Percentiles rank a stretch among this genome's conserved stretches.
phyloP scores from a whole-genome alignment of 2,113 vertebrate species.

The Psammodynastes pulverulentus region DNA sequence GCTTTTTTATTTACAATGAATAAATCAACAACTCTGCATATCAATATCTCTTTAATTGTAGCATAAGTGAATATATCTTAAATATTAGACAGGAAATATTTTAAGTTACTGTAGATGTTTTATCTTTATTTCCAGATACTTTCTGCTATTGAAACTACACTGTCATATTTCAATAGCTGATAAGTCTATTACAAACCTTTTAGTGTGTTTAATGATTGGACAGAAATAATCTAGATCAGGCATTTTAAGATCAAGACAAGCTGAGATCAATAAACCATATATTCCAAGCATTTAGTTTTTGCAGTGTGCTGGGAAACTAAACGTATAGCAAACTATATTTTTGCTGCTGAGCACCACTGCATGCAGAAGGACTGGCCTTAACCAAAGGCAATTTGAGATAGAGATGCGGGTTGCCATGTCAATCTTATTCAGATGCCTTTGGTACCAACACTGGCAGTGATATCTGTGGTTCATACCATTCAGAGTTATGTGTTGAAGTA shows the following conservation, averaged over 20 bases:
- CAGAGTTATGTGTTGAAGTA: neutral
- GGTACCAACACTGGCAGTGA: neutral
- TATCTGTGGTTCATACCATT: no score
- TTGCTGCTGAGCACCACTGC: neutral
- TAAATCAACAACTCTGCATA: neutral
- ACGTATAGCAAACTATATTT: no score
- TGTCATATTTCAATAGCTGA: constrained; percentile 18
- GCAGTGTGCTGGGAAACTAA: neutral
- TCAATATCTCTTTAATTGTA: neutral
- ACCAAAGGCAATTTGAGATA: neutral
- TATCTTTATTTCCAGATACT: neutral
- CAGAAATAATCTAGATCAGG: constrained; percentile 21
- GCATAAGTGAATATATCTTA: constrained; percentile 2
- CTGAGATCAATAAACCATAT: constrained; percentile 13
- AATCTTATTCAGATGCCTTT: neutral
- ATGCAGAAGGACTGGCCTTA: neutral
- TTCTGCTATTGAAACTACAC: constrained; percentile 17
- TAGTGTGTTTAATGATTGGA: constrained; percentile 43
- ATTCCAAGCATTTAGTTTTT: neutral
- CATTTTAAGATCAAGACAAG: constrained; percentile 21
- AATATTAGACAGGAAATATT: neutral
- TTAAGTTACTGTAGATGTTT: neutral
- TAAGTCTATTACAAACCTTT: constrained; percentile 3
- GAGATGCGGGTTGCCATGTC: neutral
- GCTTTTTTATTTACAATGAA: neutral